These are phyloP conservation scores for Patella caerulea DNA, from an alignment of 2,888 invertebrate species.

Conservation along the genomic window DNA sequence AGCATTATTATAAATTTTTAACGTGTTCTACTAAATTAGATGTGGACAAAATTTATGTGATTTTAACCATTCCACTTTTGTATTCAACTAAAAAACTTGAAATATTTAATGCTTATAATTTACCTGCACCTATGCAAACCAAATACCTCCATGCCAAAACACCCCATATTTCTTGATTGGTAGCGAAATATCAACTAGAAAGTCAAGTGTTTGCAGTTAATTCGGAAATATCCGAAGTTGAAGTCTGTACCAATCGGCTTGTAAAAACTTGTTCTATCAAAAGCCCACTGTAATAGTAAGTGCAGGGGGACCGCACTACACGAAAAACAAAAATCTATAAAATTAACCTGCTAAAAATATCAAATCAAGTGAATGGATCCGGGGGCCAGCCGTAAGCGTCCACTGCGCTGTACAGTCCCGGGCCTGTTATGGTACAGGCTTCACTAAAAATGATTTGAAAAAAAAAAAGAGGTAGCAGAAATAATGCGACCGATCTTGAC, in stretches of 20 bases:
- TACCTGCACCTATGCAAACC: not conserved
- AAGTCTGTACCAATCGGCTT: not conserved
- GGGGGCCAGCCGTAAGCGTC: not conserved
- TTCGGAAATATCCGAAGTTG: not conserved
- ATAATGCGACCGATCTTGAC: too few relatives aligned
- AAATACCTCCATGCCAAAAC: not conserved
- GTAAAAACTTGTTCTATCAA: too few relatives aligned
- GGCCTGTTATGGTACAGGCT: too few relatives aligned
- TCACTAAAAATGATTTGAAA: too few relatives aligned
- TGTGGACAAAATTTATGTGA: not conserved
- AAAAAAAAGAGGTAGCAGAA: too few relatives aligned
- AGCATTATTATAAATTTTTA: not conserved
- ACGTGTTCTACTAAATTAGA: not conserved
- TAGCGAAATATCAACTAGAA: not conserved
- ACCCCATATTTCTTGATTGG: not conserved
- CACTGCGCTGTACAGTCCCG: too few relatives aligned
- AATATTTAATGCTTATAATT: constrained; percentile 10
- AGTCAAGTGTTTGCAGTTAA: not conserved
- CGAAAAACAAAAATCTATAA: too few relatives aligned
- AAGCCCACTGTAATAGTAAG: not conserved
- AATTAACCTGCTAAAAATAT: too few relatives aligned
- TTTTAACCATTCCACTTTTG: constrained; percentile 1
- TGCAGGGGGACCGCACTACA: accelerated
- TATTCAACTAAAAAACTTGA: not conserved
- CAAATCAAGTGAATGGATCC: too few relatives aligned